Percentiles rank a stretch among this genome's conserved stretches.
Evolutionary conservation across 1,140 invertebrate species (phyloP).

Genomic region (Adoxophyes honmai): DNA sequence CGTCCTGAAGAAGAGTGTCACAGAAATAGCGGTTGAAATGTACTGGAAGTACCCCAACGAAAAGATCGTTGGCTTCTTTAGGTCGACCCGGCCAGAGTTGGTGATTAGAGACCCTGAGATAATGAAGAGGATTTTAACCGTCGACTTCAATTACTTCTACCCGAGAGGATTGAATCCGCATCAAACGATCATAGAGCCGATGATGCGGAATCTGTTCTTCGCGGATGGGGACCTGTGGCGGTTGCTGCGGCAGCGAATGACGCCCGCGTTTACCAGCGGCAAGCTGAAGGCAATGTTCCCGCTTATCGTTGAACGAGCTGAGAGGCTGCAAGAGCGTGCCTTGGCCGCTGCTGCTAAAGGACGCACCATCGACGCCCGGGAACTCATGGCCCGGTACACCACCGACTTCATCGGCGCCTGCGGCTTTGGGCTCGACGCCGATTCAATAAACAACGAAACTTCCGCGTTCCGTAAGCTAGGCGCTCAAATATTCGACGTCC

Average conservation of each 20-base stretch:
- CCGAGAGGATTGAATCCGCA: slow-evolving; percentile 22
- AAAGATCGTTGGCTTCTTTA: slow-evolving; percentile 26
- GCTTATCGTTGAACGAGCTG: slow-evolving; percentile 52
- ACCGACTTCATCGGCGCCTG: slow-evolving; percentile 75
- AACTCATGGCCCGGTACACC: slow-evolving; percentile 66
- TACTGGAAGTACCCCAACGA: not conserved
- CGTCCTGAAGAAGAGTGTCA: slow-evolving; percentile 11
- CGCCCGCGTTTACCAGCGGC: slow-evolving; percentile 78
- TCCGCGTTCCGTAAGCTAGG: slow-evolving; percentile 55
- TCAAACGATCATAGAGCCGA: slow-evolving; percentile 22
- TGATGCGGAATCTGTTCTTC: slow-evolving; percentile 21
- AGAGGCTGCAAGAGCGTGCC: slow-evolving; percentile 42
- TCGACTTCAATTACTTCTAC: slow-evolving; percentile 31
- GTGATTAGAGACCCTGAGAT: slow-evolving; percentile 30
- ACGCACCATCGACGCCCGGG: slow-evolving; percentile 54
- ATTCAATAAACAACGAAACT: slow-evolving; percentile 53
- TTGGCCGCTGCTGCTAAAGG: slow-evolving; percentile 23
- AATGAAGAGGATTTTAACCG: slow-evolving; percentile 24
- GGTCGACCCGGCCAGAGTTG: slow-evolving; percentile 19
- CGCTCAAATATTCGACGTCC: slow-evolving; percentile 46
- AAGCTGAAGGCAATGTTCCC: slow-evolving; percentile 78
- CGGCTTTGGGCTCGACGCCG: slow-evolving; percentile 58
- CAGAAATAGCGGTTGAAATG: not conserved
- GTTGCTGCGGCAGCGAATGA: slow-evolving; percentile 74
- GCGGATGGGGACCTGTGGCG: slow-evolving; percentile 73